Evolutionary conservation across 64 coral and sea anemone species (phyloP), one percentile per base, ranked within the genome.

Genomic region (Montipora foliosa): DNA sequence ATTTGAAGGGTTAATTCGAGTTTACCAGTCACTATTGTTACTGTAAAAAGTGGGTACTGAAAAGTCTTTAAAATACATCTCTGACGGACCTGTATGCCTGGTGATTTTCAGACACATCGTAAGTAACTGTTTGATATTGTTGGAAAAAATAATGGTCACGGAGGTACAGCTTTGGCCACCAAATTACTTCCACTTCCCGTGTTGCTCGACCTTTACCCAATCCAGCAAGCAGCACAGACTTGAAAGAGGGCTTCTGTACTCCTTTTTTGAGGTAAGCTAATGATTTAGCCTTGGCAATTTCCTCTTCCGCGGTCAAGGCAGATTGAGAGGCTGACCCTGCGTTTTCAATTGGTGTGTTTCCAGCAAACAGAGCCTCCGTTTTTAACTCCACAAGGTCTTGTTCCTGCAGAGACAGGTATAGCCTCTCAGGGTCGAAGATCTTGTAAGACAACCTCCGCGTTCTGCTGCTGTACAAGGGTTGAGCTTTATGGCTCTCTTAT

Each of bases 121-220:
- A 25, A 25, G 25, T 25, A 55, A 55, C 51, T 55, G 51, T 55
- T 55, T 55, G 51, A 55, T 55, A 55, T 55, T 55, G 51, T 55
- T 55, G 5, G 51, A 55, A 55, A 55, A 9, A 55, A 55, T 55
- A 55, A 55, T 55, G 51, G 51, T 55, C 51, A 55, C 5, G 2
- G 51, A 55, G 51, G 47, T 69, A 87, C 53, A 87, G 25, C 3
- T 87, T 10, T 72, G 64, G 83, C 83, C 83, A 87, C 83, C 83
- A 87, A 49, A 87, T 68, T 45, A 87, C 72, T 13, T 87, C 66
- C 64, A 87, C 66, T 75, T 88, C 85, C 16, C 72, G 0, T 17
- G 85, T 88, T 5, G 85, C 69, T n/a, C 71, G 48, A 15, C 85
- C 85, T 37, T 76, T 14, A 6, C 69, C 85, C 6, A 49, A n/a